phyloP scores from a whole-genome alignment of 2,797 vertebrate species.

The Peromyscus eremicus region DNA sequence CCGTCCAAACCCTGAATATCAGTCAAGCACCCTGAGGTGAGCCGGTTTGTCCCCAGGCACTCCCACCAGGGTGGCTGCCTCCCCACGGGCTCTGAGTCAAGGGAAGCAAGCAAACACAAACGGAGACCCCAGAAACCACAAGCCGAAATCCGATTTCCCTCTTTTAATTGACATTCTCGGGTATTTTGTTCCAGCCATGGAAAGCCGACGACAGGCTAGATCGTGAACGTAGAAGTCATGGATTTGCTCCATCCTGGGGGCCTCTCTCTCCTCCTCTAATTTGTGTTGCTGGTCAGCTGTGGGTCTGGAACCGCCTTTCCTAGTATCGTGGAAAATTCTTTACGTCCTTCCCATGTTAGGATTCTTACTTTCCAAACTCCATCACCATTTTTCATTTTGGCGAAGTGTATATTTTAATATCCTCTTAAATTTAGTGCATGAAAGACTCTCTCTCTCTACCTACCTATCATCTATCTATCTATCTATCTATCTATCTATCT shows the following conservation, averaged over 20 bases:
- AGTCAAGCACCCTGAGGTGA: background rate
- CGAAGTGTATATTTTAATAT: background rate
- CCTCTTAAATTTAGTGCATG: background rate
- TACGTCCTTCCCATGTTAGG: background rate
- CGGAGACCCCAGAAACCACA: background rate
- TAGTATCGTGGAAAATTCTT: background rate
- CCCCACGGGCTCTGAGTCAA: background rate
- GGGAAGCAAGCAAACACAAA: background rate
- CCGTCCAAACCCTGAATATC: background rate
- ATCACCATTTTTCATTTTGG: background rate
- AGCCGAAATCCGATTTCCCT: background rate
- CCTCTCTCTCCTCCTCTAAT: background rate
- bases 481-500: background rate
- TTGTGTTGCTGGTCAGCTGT: background rate
- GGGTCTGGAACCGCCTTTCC: background rate
- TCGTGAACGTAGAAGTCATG: background rate
- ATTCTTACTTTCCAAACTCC: background rate
- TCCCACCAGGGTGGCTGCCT: background rate
- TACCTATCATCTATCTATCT: background rate
- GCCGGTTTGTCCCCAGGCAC: background rate
- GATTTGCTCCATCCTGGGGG: background rate
- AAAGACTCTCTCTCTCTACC: background rate
- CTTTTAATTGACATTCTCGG: background rate
- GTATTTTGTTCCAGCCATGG: background rate
- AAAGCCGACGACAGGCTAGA: background rate